Conservation (phyloP, 2,113 vertebrate species). For the Rhagologus leucostigma region DNA sequence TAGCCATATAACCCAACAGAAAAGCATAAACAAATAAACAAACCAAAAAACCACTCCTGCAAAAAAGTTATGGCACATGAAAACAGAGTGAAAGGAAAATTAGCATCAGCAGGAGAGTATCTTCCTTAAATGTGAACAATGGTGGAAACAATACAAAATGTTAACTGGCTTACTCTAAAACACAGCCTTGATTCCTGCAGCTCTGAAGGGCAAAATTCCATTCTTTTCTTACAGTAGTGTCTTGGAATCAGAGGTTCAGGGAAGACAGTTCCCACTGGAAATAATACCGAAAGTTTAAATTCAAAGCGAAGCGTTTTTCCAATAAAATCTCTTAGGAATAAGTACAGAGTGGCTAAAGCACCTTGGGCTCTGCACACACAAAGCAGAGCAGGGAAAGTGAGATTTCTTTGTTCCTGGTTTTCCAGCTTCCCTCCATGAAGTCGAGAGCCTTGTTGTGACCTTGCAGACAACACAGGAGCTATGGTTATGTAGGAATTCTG, state of each 20-base stretch:
- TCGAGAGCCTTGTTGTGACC: fast-evolving
- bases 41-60: fast-evolving
- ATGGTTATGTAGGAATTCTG: background rate
- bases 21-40: background rate
- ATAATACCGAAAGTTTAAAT: constrained; percentile 64
- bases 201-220: constrained; percentile 38
- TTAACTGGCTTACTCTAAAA: background rate
- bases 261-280: constrained; percentile 73
- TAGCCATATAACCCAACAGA: background rate
- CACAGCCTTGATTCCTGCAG: background rate
- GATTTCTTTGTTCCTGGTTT: background rate
- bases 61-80: background rate
- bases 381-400: background rate
- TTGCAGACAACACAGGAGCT: fast-evolving
- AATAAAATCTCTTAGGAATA: background rate
- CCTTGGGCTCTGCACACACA: background rate
- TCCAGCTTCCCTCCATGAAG: background rate
- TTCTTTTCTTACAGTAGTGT: constrained; percentile 76
- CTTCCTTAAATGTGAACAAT: background rate
- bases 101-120: background rate
- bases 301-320: background rate
- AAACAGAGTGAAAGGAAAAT: background rate
- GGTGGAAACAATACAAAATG: background rate
- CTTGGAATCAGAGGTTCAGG: constrained; percentile 80
- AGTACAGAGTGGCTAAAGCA: background rate